phyloP scores from a whole-genome alignment of 2,113 vertebrate species.

The Donacobius atricapilla region DNA sequence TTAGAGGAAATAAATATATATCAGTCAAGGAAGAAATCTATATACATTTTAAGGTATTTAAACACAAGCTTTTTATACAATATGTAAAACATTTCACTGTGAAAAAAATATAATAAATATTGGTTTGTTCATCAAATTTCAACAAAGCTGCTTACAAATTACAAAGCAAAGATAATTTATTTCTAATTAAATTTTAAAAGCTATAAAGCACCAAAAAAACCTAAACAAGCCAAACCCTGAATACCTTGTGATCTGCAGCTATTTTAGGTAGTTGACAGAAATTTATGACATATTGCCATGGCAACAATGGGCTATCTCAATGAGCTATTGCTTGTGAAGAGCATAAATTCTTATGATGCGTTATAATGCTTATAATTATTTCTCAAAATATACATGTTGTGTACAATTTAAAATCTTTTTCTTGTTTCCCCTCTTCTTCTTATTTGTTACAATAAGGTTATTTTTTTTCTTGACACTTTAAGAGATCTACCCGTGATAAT shows the following conservation, averaged over 20 bases:
- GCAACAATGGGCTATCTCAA: slow-evolving; percentile 48
- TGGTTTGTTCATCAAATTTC: not conserved
- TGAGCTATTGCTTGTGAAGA: not conserved
- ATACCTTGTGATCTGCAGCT: slow-evolving; percentile 33
- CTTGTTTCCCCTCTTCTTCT: not conserved
- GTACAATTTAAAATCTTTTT: not conserved
- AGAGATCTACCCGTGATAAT: not conserved
- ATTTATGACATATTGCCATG: slow-evolving; percentile 48
- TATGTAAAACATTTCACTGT: not conserved
- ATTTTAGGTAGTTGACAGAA: slow-evolving; percentile 51
- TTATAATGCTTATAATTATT: slow-evolving; percentile 8
- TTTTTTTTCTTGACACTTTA: not conserved
- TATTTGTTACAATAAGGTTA: not conserved
- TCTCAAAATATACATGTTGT: not conserved
- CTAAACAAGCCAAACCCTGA: not conserved
- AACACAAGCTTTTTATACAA: not conserved
- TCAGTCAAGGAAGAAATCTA: not conserved
- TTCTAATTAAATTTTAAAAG: not conserved
- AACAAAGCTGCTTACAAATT: not conserved
- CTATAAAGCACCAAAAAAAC: not conserved
- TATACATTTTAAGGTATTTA: not conserved
- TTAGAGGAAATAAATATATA: not conserved
- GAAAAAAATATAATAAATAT: not conserved
- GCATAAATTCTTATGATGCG: not conserved
- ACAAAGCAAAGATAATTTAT: not conserved